phyloP scores from a whole-genome alignment of 2,888 invertebrate genomes.

The Escarpia spicata region DNA sequence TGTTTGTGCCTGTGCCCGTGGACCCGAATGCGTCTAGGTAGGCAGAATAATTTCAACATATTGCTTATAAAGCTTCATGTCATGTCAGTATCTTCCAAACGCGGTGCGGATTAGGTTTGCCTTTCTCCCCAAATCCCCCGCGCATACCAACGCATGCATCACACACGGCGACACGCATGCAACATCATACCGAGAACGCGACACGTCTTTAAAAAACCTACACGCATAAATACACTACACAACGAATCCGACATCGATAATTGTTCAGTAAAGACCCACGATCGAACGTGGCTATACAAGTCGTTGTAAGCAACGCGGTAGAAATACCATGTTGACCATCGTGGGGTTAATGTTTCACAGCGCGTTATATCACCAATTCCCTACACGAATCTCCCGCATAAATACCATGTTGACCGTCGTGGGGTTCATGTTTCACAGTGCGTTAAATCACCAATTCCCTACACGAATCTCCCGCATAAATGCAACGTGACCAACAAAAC shows the following conservation, averaged over 20 bases:
- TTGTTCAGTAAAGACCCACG: neutral
- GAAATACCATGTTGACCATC: neutral
- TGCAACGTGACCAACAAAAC: neutral
- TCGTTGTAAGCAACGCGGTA: neutral
- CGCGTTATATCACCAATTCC: neutral
- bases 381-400: neutral
- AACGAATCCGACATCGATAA: slow-evolving; percentile 7
- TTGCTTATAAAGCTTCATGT: neutral
- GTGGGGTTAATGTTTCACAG: neutral
- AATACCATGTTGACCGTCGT: neutral
- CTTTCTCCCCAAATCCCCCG: neutral
- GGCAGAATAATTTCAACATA: neutral
- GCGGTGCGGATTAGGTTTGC: neutral
- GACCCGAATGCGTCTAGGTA: neutral
- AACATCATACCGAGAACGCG: neutral
- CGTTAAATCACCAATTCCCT: neutral
- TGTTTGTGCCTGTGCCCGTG: neutral
- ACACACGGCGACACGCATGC: neutral
- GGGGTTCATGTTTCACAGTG: neutral
- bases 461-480: neutral
- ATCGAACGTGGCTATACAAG: neutral
- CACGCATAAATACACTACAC: neutral
- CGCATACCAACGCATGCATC: neutral
- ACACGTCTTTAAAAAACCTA: neutral
- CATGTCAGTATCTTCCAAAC: neutral